These are phyloP conservation scores for Micromesistius poutassou DNA, from an alignment of 2,797 vertebrate species.

Conservation along the genomic window DNA sequence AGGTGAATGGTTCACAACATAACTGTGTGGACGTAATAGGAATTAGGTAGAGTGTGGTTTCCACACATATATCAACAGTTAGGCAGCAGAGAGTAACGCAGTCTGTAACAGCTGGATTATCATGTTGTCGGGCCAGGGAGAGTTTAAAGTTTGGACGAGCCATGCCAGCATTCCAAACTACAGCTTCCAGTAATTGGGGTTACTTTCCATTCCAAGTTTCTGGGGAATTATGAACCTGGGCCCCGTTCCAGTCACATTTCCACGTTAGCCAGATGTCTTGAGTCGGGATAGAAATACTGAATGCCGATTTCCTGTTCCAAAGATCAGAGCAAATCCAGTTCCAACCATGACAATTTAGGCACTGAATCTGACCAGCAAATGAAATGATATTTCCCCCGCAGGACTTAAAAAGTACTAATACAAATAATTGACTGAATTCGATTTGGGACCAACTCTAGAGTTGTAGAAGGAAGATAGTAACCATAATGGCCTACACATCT, in stretches of 20 bases:
- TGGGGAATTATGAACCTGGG: not conserved
- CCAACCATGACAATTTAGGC: not conserved
- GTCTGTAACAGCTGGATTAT: constrained; percentile 1
- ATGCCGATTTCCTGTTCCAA: constrained; percentile 1
- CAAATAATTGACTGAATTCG: constrained; percentile 5
- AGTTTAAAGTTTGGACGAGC: not conserved
- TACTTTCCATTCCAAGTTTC: constrained; percentile 6
- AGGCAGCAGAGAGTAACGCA: not conserved
- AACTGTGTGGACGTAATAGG: not conserved
- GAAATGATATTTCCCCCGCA: not conserved
- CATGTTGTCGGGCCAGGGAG: not conserved
- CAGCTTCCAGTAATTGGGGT: not conserved
- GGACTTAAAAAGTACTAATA: not conserved
- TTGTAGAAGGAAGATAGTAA: constrained; percentile 1
- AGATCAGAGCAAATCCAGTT: not conserved
- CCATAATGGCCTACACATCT: constrained; percentile 1
- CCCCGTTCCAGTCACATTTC: constrained; percentile 5
- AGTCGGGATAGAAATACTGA: not conserved
- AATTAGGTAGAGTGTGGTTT: not conserved
- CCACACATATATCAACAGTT: not conserved
- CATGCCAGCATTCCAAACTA: not conserved
- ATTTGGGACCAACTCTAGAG: not conserved
- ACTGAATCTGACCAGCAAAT: not conserved
- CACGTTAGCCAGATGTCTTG: constrained; percentile 4
- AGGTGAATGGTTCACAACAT: not conserved